Conservation (phyloP, 1,140 invertebrate species). For the Aphaenogaster floridana region DNA sequence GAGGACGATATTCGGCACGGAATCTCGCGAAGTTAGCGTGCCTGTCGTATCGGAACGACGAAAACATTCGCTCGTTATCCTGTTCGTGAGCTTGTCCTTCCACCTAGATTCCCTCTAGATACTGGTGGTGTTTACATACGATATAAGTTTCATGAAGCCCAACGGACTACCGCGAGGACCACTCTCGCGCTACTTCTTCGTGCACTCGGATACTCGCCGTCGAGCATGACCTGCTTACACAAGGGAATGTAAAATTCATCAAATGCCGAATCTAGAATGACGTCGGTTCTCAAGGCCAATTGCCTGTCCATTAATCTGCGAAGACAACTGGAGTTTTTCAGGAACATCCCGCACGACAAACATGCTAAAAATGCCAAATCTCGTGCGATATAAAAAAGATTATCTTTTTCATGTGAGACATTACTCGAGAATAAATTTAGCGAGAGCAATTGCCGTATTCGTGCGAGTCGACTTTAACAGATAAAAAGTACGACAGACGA, state of each 20-base stretch:
- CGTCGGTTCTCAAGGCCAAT: not conserved
- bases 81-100: slow-evolving; percentile 14
- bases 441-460: not conserved
- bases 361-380: not conserved
- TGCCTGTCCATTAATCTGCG: not conserved
- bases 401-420: not conserved
- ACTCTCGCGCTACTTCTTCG: slow-evolving; percentile 29
- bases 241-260: slow-evolving; percentile 69
- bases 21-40: slow-evolving; percentile 5
- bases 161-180: slow-evolving; percentile 40
- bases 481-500: not conserved
- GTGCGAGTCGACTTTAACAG: not conserved
- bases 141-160: slow-evolving; percentile 73
- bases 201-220: slow-evolving; percentile 29
- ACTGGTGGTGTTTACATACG: slow-evolving; percentile 51
- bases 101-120: not conserved
- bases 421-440: not conserved
- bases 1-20: not conserved
- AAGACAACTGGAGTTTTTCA: not conserved
- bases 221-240: slow-evolving; percentile 66
- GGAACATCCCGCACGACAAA: not conserved
- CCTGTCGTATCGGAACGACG: not conserved
- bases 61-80: slow-evolving; percentile 45
- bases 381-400: not conserved
- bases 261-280: slow-evolving; percentile 11